phyloP scores from a whole-genome alignment of 2,113 vertebrate genomes.

The Bettongia penicillata region DNA sequence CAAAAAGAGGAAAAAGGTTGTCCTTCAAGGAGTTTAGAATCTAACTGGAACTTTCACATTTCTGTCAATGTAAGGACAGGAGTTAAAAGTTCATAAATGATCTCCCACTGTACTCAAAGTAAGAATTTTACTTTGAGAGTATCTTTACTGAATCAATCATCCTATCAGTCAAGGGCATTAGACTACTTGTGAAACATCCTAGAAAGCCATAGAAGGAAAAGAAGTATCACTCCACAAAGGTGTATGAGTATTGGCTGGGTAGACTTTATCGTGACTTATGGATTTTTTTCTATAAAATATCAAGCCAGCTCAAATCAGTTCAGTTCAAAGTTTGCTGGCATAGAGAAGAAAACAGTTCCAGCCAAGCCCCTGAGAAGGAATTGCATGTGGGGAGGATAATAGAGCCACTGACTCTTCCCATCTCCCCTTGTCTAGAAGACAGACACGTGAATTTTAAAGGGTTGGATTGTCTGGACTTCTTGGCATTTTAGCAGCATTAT shows the following conservation, averaged over 20 bases:
- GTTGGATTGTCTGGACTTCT: neutral
- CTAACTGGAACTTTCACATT: neutral
- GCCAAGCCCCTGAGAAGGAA: neutral
- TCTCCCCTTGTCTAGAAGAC: neutral
- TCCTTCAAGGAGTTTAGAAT: neutral
- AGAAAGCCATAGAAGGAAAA: neutral
- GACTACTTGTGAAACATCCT: neutral
- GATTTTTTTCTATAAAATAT: neutral
- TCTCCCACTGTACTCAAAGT: neutral
- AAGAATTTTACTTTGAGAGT: neutral
- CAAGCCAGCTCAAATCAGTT: neutral
- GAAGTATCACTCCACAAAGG: neutral
- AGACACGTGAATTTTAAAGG: neutral
- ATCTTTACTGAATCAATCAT: neutral
- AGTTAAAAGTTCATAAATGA: neutral
- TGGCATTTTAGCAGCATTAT: neutral
- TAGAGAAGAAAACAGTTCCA: neutral
- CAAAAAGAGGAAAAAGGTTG: neutral
- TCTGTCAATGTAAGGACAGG: neutral
- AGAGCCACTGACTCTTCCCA: neutral
- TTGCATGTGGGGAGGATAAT: neutral
- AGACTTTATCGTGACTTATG: neutral
- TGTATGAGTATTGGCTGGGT: neutral
- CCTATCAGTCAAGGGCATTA: neutral
- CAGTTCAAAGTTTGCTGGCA: neutral